Base-by-base conservation (phyloP, 2,797 vertebrate species). In the Poeciliopsis gracilis region DNA sequence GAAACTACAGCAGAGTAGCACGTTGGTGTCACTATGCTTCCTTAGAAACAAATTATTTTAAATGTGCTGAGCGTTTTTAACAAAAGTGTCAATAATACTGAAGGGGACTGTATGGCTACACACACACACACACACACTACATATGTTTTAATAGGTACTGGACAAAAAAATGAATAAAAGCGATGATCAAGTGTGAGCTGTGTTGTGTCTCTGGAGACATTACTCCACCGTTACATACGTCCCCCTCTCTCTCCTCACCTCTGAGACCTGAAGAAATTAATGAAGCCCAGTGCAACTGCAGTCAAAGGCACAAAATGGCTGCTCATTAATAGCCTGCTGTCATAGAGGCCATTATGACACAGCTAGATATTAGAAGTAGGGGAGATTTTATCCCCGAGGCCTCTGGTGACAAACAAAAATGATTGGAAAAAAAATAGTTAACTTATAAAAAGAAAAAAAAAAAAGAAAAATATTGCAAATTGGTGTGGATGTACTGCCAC, bases 321-420 rank as follows among this genome's bases (percentile, higher is more conserved):
- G 82, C 93, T 95, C 94, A 95, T 96, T 95, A 94, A 93, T 90
- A 88, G 89, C 85, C 86, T 76, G 89, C 92, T 91, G 89, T 92
- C 91, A 91, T 59, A 45, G 79, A 63, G 88, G 78, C 87, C 82
- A 81, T 86, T 91, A 89, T 91, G 87, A 92, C 89, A 92, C 86
- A 87, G 86, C 84, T 43, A 84, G 81, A 87, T 87, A 82, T 92
- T 88, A 89, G 80, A 90, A 82, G 85, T 82, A 83, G 77, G 76
- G 74, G 74, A 66, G 41, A 75, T 28, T 74, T 86, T 83, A 77
- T 82, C 89, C 88, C 82, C n/a, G 53, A 79, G 71, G 85, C 85
- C 43, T 53, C 83, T 81, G 77, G 77, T 51, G 79, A 81, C 77
- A 82, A 86, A 91, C 83, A 91, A 85, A 91, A 85, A 80, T 47